Conservation (phyloP, 2,888 invertebrate species). For the Tetanocera ferruginea region DNA sequence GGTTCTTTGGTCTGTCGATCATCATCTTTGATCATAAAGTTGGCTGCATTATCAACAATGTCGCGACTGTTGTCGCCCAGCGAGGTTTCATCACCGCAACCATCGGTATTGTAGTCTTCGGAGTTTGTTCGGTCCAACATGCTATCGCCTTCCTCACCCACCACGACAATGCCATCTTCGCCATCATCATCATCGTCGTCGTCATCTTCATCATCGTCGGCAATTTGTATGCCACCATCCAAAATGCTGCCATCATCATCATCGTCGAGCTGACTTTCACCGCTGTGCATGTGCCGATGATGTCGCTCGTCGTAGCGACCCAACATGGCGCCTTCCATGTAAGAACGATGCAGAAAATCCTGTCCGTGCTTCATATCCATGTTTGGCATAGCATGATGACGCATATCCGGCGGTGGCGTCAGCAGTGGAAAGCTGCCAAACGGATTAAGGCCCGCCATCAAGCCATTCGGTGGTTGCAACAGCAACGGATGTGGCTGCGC, state of each 20-base stretch:
- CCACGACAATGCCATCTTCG: conserved; percentile 81
- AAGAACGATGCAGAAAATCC: conserved; percentile 72
- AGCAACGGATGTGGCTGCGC: conserved; percentile 87
- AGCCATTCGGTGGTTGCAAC: conserved; percentile 76
- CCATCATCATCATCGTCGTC: conserved; percentile 67
- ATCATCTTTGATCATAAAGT: conserved; percentile 65
- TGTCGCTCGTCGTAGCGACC: conserved; percentile 71
- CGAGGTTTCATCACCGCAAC: conserved; percentile 59
- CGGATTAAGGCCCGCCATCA: conserved; percentile 76
- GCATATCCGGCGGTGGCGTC: conserved; percentile 73
- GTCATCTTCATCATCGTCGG: conserved; percentile 65
- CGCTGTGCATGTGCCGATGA: conserved; percentile 68
- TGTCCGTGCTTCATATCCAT: conserved; percentile 77
- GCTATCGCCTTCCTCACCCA: conserved; percentile 82
- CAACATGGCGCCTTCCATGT: conserved; percentile 71
- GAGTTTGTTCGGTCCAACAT: conserved; percentile 68
- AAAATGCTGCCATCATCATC: conserved; percentile 66
- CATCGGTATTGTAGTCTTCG: conserved; percentile 63
- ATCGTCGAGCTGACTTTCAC: conserved; percentile 65
- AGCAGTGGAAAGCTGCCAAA: conserved; percentile 85
- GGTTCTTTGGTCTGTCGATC: conserved; percentile 75
- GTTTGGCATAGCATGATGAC: conserved; percentile 68
- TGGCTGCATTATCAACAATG: conserved; percentile 59
- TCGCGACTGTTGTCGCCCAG: conserved; percentile 53
- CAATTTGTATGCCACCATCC: conserved; percentile 62